phyloP scores from a whole-genome alignment of 2,888 invertebrate species.

The Torymus tubicola region DNA sequence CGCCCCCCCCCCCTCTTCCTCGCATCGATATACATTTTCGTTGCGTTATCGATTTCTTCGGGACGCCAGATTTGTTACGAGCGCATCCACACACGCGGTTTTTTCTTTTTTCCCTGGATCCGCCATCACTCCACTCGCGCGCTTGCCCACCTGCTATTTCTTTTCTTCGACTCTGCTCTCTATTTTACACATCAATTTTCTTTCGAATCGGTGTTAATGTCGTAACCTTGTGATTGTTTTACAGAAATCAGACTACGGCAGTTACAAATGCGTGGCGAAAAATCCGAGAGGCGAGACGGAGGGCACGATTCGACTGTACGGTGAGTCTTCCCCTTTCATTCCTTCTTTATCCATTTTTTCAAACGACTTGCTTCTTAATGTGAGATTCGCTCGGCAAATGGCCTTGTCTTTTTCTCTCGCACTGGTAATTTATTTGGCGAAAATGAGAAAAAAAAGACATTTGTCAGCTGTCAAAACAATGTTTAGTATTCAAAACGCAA shows the following conservation, averaged over 20 bases:
- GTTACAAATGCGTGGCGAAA: constrained; percentile 92
- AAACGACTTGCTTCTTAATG: background rate
- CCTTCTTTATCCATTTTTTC: constrained; percentile 21
- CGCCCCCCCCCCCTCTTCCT: no score
- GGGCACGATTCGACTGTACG: constrained; percentile 91
- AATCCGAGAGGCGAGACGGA: constrained; percentile 94
- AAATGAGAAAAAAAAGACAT: constrained; percentile 35
- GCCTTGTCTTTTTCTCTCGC: background rate
- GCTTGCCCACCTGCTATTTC: background rate
- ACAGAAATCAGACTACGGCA: constrained; percentile 88
- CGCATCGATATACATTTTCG: constrained; percentile 48
- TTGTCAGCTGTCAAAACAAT: constrained; percentile 50
- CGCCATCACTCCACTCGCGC: background rate
- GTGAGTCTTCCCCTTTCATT: constrained; percentile 79
- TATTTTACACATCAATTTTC: background rate
- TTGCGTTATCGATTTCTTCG: constrained; percentile 49
- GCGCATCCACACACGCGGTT: constrained; percentile 8
- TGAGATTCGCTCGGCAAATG: background rate
- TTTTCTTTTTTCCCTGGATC: background rate
- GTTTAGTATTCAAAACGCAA: constrained; percentile 52
- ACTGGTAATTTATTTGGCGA: constrained; percentile 15
- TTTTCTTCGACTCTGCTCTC: background rate
- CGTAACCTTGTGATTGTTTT: constrained; percentile 47
- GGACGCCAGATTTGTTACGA: constrained; percentile 47
- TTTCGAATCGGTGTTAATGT: constrained; percentile 41